Evolutionary conservation across 2,888 invertebrate species (phyloP), one percentile per base, ranked within the genome.

Genomic region (Lithosia quadra): DNA sequence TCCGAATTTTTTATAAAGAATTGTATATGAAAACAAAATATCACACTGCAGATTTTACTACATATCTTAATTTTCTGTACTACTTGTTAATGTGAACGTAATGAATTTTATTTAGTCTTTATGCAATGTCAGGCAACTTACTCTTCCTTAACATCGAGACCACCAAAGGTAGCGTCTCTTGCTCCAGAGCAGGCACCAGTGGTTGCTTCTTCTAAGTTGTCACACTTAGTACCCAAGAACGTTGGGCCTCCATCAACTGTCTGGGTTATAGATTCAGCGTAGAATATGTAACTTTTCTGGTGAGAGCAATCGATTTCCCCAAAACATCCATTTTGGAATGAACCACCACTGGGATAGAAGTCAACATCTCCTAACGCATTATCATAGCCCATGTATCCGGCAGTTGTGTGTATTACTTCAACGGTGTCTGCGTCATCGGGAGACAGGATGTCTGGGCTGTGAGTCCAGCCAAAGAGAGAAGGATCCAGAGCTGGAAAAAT

Each of bases 291-390:
- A 1, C 86, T 72, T 65, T 84, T 88, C 1, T 71, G 84, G 62
- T 92, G 92, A 0, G 92, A 90, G 80, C 95, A 95, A 0, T 60
- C 1, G 0, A 65, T 0, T 28, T 88, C 85, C 0, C 63, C 63
- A 5, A 82, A 88, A 70, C 95, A 95, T 18, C 91, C 91, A 2
- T 60, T 73, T 76, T 94, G 94, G 53, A 53, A n/a, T 1, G 73
- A 53, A 13, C 94, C 95, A 7, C 94, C 94, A 73, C 95, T 94
- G 36, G 95, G 77, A 73, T 93, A 95, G 80, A 95, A 94, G 79
- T 95, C 91, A 1, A 94, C 8, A 72, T 89, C 83, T 15, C 95
- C 95, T 18, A 95, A 79, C 0, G 95, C 92, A 0, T 72, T 64
- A 77, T 93, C 94, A 76, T 93, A 94, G 39, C 95, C 95, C 1